phyloP scores from a whole-genome alignment of 2,888 invertebrate species.

The Stenotaenia linearis region DNA sequence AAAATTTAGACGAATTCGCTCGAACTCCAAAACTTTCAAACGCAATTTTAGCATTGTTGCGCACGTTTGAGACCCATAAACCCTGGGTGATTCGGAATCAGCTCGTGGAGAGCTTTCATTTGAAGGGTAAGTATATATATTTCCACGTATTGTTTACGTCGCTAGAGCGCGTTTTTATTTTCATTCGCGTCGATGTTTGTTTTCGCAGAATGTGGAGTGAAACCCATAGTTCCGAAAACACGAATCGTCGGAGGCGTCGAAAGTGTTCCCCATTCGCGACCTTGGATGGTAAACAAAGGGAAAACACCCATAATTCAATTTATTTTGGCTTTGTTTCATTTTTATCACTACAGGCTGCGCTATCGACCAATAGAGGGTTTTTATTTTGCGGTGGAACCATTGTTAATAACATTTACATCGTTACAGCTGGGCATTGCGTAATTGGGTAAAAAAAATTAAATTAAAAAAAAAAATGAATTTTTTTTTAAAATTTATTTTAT shows the following conservation, averaged over 20 bases:
- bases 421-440: conserved; percentile 72
- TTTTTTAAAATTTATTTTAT: too few relatives aligned
- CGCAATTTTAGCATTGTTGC: too few relatives aligned
- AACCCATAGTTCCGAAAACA: conserved; percentile 39
- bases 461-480: neutral
- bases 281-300: conserved; percentile 66
- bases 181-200: too few relatives aligned
- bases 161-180: too few relatives aligned
- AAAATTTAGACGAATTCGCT: too few relatives aligned
- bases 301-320: too few relatives aligned
- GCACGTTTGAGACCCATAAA: too few relatives aligned
- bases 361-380: conserved; percentile 41
- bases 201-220: neutral
- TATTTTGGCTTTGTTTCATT: neutral
- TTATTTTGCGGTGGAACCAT: conserved; percentile 75
- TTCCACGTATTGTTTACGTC: too few relatives aligned
- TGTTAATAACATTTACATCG: conserved; percentile 69
- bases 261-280: conserved; percentile 64
- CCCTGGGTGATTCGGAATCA: too few relatives aligned
- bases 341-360: neutral
- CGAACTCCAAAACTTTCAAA: too few relatives aligned
- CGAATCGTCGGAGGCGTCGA: conserved; percentile 60
- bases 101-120: too few relatives aligned
- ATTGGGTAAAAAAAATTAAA: conserved; percentile 51
- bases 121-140: too few relatives aligned